Base-by-base conservation (phyloP, 2,113 vertebrate species). In the Addax nasomaculatus region DNA sequence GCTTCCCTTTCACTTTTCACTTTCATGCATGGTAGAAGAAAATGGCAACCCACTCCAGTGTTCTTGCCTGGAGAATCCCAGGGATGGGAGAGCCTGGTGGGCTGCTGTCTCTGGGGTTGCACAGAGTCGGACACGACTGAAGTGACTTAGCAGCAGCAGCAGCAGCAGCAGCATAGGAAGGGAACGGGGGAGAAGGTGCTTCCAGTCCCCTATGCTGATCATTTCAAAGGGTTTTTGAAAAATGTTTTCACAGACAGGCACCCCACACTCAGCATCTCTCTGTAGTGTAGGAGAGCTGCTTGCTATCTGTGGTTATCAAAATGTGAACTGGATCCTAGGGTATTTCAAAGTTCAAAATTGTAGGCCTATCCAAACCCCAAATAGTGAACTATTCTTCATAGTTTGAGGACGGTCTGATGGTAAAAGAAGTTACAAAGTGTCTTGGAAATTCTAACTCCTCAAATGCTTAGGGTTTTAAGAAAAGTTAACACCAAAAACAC, bases 61-160 rank as follows among this genome's bases (percentile, higher is more conserved):
- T 62, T 62, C 60, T 62, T 30, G 29, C 29, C 60, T 62, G 13
- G 60, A 62, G 60, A 30, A 62, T 30, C 29, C 60, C 60, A 62
- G 60, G 29, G 13, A 62, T 1, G 29, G 60, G 60, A 6, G 29
- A 15, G 13, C 6, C 29, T 62, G 13, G 60, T 30, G 13, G 6
- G 29, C 60, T 62, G 30, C 30, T 0, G 0, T 64, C 60, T 64
- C 3, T 7, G 30, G 60, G 14, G 60, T 33, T 1, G 1, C 29
- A 62, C 60, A 62, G 60, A 62, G 29, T 33, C 2, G 0, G 30
- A 64, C 60, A 33, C 0, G 14, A 64, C 60, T 62, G 11, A 16
- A 64, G 6, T 16, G 60, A 64, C 1, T 64, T 64, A 30, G 58
- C 58, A 60, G 58, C 57, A 60, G 58, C 57, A 58, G 45, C 45